Evolutionary conservation across 1,140 invertebrate genomes (phyloP).

Genomic region (Aethina tumida): DNA sequence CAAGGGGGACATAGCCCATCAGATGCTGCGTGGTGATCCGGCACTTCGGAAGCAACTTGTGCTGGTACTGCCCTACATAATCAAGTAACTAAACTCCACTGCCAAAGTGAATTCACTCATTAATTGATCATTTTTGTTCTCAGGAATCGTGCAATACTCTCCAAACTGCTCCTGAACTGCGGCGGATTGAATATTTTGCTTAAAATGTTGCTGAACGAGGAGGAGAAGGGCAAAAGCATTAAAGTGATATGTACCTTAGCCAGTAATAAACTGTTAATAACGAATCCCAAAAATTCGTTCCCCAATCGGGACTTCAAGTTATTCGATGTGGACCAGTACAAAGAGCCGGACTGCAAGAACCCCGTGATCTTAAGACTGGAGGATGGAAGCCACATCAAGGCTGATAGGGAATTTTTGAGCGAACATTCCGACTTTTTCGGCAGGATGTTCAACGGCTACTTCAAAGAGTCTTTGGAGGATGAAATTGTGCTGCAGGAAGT

Average conservation of each 20-base stretch:
- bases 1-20: slow-evolving; percentile 45
- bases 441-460: slow-evolving; percentile 53
- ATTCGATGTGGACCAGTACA: slow-evolving; percentile 11
- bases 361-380: slow-evolving; percentile 52
- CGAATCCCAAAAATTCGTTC: slow-evolving; percentile 17
- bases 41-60: slow-evolving; percentile 40
- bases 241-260: slow-evolving; percentile 36
- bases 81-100: slow-evolving; percentile 40
- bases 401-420: slow-evolving; percentile 49
- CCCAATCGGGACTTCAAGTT: slow-evolving; percentile 14
- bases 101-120: background rate
- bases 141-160: slow-evolving; percentile 24
- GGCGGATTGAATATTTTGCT: slow-evolving; percentile 28
- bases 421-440: slow-evolving; percentile 53
- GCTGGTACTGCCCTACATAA: slow-evolving; percentile 42
- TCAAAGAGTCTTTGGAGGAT: slow-evolving; percentile 51
- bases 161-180: slow-evolving; percentile 26
- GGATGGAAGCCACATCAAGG: slow-evolving; percentile 47
- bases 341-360: slow-evolving; percentile 29
- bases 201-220: slow-evolving; percentile 18
- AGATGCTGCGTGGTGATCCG: slow-evolving; percentile 37
- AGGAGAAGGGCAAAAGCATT: slow-evolving; percentile 18
- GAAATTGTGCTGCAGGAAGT: slow-evolving; percentile 45
- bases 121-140: slow-evolving; percentile 15
- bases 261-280: slow-evolving; percentile 33